Percentiles rank a stretch among this genome's conserved stretches.
Evolutionary conservation across 2,113 vertebrate species (phyloP).

Genomic region (Eretmochelys imbricata): DNA sequence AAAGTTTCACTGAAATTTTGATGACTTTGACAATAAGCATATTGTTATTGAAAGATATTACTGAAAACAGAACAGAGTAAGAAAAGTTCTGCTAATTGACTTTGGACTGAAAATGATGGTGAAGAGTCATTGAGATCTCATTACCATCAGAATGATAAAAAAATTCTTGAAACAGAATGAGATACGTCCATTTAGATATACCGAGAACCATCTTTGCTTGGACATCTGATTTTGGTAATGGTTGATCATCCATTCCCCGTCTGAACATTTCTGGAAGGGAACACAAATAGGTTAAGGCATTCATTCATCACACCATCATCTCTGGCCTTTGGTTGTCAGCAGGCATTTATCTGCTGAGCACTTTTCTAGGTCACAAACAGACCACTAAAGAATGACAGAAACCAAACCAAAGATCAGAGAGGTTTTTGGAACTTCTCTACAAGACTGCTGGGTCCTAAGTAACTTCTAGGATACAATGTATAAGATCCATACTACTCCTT

Average conservation of each 20-base stretch:
- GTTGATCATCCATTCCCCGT: neutral
- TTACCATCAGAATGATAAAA: neutral
- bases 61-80: neutral
- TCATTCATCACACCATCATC: neutral
- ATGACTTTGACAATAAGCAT: neutral
- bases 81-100: neutral
- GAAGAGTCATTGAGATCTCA: neutral
- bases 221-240: neutral
- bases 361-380: neutral
- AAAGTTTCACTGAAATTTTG: neutral
- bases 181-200: neutral
- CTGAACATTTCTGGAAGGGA: neutral
- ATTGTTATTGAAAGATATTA: neutral
- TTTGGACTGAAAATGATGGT: neutral
- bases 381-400: neutral
- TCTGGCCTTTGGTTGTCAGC: neutral
- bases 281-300: neutral
- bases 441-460: neutral
- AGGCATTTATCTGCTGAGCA: neutral
- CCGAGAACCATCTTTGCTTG: neutral
- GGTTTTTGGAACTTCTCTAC: fast-evolving
- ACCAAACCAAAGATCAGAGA: neutral
- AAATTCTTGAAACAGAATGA: neutral
- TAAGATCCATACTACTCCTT: neutral
- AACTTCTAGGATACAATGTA: neutral